Evolutionary conservation across 2,888 invertebrate genomes (phyloP).

Genomic region (Ornithoptera alexandrae): DNA sequence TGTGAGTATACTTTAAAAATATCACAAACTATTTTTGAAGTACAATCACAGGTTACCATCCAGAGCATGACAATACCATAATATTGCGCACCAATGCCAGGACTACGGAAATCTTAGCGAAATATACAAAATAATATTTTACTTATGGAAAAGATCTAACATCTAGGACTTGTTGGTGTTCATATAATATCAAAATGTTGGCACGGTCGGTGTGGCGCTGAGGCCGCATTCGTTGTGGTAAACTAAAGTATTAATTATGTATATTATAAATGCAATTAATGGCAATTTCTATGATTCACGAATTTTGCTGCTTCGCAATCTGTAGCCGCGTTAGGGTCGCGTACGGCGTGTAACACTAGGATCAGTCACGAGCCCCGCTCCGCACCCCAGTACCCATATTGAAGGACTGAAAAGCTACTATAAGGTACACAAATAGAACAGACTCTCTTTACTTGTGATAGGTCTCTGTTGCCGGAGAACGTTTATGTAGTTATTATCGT

Average conservation of each 20-base stretch:
- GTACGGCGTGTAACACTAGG: slow-evolving; percentile 7
- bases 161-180: slow-evolving; percentile 30
- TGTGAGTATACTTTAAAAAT: slow-evolving; percentile 55
- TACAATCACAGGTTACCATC: slow-evolving; percentile 53
- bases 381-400: slow-evolving; percentile 38
- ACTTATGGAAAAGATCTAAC: slow-evolving; percentile 36
- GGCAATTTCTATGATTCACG: slow-evolving; percentile 68
- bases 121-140: slow-evolving; percentile 30
- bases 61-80: slow-evolving; percentile 38
- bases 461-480: too few species aligned
- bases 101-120: slow-evolving; percentile 33
- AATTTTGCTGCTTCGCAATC: slow-evolving; percentile 38
- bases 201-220: slow-evolving; percentile 59
- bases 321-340: slow-evolving; percentile 4
- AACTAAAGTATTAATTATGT: slow-evolving; percentile 67
- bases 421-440: slow-evolving; percentile 53
- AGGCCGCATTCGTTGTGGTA: slow-evolving; percentile 50
- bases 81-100: slow-evolving; percentile 40
- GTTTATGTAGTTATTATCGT: too few species aligned
- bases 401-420: slow-evolving; percentile 39
- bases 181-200: slow-evolving; percentile 43
- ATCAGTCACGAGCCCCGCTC: not conserved
- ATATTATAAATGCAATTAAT: slow-evolving; percentile 78
- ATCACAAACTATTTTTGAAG: slow-evolving; percentile 43
- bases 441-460: slow-evolving; percentile 33